phyloP scores from a whole-genome alignment of 2,888 invertebrate species.

The Thymelicus acteon region DNA sequence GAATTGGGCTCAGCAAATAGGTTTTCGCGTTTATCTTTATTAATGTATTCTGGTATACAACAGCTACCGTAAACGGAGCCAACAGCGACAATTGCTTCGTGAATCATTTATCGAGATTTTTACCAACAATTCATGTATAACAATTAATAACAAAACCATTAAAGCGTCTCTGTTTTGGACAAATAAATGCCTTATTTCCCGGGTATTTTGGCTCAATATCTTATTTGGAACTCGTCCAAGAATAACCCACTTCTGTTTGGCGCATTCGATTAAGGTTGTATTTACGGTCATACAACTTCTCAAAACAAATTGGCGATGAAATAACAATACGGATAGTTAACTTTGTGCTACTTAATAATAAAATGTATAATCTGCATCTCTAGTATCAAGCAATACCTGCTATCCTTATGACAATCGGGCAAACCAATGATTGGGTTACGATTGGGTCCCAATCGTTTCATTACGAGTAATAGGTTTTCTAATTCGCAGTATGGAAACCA shows the following conservation, averaged over 20 bases:
- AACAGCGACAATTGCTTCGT: conserved; percentile 2
- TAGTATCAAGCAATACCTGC: too few species aligned
- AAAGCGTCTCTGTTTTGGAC: conserved; percentile 6
- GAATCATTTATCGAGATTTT: conserved; percentile 8
- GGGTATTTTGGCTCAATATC: conserved; percentile 15
- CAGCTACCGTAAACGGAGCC: not conserved
- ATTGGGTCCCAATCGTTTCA: too few species aligned
- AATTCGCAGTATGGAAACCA: too few species aligned
- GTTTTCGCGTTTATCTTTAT: too few species aligned
- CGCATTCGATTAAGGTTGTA: conserved; percentile 45
- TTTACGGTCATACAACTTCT: conserved; percentile 40
- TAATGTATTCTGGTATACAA: too few species aligned
- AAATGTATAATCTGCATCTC: too few species aligned
- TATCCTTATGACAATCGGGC: too few species aligned
- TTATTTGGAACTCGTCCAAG: conserved; percentile 46
- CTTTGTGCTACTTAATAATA: too few species aligned
- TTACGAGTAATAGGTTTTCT: too few species aligned
- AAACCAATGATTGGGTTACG: too few species aligned
- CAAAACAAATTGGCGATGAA: conserved; percentile 39
- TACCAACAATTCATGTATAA: not conserved
- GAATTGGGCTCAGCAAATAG: too few species aligned
- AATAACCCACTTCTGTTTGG: conserved; percentile 42
- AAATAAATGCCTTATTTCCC: conserved; percentile 41
- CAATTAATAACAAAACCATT: conserved; percentile 10
- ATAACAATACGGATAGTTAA: conserved; percentile 10